phyloP scores from a whole-genome alignment of 2,888 invertebrate species.

The Sinodicranocentrus sp. region DNA sequence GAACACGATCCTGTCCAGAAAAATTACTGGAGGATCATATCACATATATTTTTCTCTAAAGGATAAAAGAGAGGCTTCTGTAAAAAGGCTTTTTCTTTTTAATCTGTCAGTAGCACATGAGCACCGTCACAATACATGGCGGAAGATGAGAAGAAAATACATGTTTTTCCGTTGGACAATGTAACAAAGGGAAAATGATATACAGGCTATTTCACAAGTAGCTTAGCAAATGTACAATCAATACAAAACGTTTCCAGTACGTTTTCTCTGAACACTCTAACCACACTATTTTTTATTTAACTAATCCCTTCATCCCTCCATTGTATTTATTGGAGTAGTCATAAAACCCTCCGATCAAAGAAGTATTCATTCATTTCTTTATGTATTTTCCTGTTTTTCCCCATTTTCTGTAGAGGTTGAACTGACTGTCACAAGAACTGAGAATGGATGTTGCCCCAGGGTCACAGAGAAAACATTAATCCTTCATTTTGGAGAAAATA shows the following conservation, averaged over 20 bases:
- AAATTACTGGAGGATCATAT: too few species aligned
- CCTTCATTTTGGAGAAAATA: slow-evolving; percentile 48
- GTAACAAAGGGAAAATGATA: too few species aligned
- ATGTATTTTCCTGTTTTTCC: not conserved
- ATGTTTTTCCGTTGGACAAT: not conserved
- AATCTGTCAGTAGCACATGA: slow-evolving; percentile 13
- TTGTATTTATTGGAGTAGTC: not conserved
- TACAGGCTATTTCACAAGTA: too few species aligned
- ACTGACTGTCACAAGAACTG: slow-evolving; percentile 56
- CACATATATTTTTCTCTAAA: not conserved
- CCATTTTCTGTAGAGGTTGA: slow-evolving; percentile 26
- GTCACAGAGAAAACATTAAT: slow-evolving; percentile 61
- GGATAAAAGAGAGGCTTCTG: not conserved
- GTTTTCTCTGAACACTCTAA: too few species aligned
- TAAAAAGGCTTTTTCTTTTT: not conserved
- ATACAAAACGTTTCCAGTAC: too few species aligned
- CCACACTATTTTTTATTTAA: too few species aligned
- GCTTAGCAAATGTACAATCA: too few species aligned
- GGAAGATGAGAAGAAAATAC: not conserved
- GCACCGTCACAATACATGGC: not conserved
- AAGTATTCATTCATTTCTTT: too few species aligned
- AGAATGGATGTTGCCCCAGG: slow-evolving; percentile 63
- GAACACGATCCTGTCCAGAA: too few species aligned
- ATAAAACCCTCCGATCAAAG: too few species aligned
- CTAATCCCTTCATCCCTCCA: not conserved